Percentiles rank a stretch among this genome's conserved stretches.
phyloP scores from a whole-genome alignment of 2,888 invertebrate species.

The Drymonia ruficornis region DNA sequence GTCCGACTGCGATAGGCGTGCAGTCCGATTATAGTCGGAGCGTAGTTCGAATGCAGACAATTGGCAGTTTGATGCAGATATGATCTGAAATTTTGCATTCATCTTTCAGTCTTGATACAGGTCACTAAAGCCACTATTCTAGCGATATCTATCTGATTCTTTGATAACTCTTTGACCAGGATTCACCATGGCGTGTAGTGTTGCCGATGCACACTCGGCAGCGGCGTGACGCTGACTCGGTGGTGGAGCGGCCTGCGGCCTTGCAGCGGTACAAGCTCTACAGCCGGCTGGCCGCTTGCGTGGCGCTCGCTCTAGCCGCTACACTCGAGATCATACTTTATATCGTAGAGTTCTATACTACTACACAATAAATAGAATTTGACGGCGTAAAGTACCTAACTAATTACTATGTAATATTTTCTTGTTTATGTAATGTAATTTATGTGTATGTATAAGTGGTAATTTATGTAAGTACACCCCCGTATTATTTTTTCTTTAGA shows the following conservation, averaged over 20 bases:
- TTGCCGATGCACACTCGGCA: constrained; percentile 45
- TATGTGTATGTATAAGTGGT: too few relatives aligned
- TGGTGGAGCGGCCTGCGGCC: constrained; percentile 12
- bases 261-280: constrained; percentile 10
- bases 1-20: too few relatives aligned
- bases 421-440: too few relatives aligned
- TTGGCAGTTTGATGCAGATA: too few relatives aligned
- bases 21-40: too few relatives aligned
- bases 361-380: background rate
- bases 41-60: too few relatives aligned
- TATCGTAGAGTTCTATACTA: constrained; percentile 49
- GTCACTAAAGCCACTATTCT: too few relatives aligned
- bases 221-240: constrained; percentile 43
- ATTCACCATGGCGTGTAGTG: constrained; percentile 56
- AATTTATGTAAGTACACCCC: too few relatives aligned
- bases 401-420: background rate
- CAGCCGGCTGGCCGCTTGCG: background rate
- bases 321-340: constrained; percentile 63
- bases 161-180: constrained; percentile 39
- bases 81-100: too few relatives aligned
- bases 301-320: constrained; percentile 55
- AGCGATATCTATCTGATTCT: background rate
- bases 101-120: too few relatives aligned
- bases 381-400: background rate
- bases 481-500: too few relatives aligned